Evolutionary conservation across 2,888 invertebrate genomes (phyloP).

Genomic region (Gymnocheta viridis): DNA sequence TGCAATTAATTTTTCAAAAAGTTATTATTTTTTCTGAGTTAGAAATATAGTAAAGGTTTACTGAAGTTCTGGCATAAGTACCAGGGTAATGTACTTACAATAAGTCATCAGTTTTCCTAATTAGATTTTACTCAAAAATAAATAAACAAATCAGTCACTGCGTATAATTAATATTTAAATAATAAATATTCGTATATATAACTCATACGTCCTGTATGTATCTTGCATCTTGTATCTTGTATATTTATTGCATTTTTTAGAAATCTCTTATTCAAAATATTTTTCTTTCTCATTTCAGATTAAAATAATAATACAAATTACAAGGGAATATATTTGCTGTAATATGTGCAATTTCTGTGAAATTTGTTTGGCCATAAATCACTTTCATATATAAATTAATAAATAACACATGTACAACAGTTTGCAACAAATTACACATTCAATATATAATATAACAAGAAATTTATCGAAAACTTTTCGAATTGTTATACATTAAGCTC

Average conservation of each 20-base stretch:
- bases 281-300: neutral
- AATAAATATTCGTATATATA: no score
- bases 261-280: neutral
- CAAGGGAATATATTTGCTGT: neutral
- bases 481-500: conserved; percentile 59
- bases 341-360: conserved; percentile 15
- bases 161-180: no score
- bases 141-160: no score
- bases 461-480: conserved; percentile 62
- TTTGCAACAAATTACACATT: conserved; percentile 56
- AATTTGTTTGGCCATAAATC: conserved; percentile 47
- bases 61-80: no score
- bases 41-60: no score
- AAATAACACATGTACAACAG: conserved; percentile 54
- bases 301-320: neutral
- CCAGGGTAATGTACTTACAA: no score
- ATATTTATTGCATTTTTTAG: neutral
- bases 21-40: no score
- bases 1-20: no score
- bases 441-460: conserved; percentile 55
- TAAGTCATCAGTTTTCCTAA: no score
- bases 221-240: no score
- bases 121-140: no score
- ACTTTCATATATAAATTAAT: conserved; percentile 51
- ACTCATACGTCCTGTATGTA: no score